Conservation (phyloP, 1,140 invertebrate species). For the Hyposmocoma kahamanoa region DNA sequence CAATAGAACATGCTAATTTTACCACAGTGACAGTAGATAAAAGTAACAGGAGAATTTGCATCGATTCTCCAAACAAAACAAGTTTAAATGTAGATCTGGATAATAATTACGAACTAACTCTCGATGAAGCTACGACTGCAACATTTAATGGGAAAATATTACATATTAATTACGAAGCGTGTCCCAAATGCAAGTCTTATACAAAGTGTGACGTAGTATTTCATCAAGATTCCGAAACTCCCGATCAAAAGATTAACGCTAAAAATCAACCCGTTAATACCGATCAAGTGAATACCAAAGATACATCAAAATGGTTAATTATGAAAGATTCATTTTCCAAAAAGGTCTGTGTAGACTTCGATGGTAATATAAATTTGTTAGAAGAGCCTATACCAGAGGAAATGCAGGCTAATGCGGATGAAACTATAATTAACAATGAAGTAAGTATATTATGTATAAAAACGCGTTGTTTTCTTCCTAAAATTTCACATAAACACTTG, state of each 20-base stretch:
- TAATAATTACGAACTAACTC: conserved; percentile 38
- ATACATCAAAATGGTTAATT: conserved; percentile 38
- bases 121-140: conserved; percentile 39
- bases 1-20: conserved; percentile 72
- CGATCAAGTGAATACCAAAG: conserved; percentile 25
- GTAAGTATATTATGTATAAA: no score
- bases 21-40: conserved; percentile 67
- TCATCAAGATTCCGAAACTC: no score
- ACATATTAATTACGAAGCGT: conserved; percentile 37
- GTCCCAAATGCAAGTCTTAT: conserved; percentile 34
- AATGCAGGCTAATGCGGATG: no score
- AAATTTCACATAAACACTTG: no score
- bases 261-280: no score
- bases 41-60: conserved; percentile 35
- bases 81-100: conserved; percentile 32
- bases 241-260: no score
- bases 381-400: no score
- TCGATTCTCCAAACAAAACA: conserved; percentile 50
- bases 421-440: no score
- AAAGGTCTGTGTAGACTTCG: conserved; percentile 42
- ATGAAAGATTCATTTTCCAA: conserved; percentile 55
- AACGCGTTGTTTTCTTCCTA: no score
- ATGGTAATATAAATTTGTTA: conserved; percentile 40
- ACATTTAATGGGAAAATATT: conserved; percentile 44
- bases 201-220: conserved; percentile 42